Conservation (phyloP, 2,888 invertebrate species). For the Fragum sueziense region DNA sequence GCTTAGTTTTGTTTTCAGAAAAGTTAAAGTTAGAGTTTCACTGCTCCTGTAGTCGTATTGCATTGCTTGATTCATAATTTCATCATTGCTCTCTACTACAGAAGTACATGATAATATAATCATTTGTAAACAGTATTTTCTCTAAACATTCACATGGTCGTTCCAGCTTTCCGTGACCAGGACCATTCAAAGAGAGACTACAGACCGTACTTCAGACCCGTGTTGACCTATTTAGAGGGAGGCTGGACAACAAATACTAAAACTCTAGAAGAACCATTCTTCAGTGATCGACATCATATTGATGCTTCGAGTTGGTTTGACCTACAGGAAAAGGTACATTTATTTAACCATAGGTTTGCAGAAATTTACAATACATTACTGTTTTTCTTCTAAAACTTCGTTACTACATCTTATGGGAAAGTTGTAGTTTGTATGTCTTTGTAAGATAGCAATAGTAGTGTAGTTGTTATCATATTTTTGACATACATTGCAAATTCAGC, state of each 20-base stretch:
- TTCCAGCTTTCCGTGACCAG: conserved; percentile 57
- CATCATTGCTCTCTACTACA: neutral
- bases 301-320: conserved; percentile 71
- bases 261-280: conserved; percentile 66
- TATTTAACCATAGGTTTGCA: too few relatives aligned
- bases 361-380: too few relatives aligned
- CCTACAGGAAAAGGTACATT: conserved; percentile 66
- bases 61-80: neutral
- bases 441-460: too few relatives aligned
- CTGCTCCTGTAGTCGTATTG: neutral
- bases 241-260: conserved; percentile 66
- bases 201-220: conserved; percentile 67
- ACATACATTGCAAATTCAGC: too few relatives aligned
- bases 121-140: too few relatives aligned
- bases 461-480: too few relatives aligned
- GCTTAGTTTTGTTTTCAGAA: too few relatives aligned
- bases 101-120: neutral
- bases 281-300: conserved; percentile 69
- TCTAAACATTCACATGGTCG: too few relatives aligned
- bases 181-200: conserved; percentile 54
- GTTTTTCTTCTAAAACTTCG: too few relatives aligned
- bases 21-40: too few relatives aligned
- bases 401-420: too few relatives aligned
- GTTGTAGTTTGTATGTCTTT: too few relatives aligned
- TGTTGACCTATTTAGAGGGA: conserved; percentile 68